These are phyloP conservation scores for Orchesella cincta DNA, from an alignment of 1,140 invertebrate genomes.

Conservation along the genomic window DNA sequence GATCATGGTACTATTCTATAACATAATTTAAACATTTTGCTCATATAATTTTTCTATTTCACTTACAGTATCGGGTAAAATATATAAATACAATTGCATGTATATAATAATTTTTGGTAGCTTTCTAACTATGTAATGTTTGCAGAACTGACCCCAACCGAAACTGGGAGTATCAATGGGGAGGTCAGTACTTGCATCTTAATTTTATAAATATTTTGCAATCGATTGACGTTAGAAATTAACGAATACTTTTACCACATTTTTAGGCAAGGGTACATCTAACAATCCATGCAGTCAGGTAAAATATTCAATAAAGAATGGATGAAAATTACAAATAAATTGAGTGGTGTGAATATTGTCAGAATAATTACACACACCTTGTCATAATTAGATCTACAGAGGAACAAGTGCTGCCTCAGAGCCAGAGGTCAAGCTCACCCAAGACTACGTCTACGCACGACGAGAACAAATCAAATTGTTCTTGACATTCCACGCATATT, in stretches of 20 bases:
- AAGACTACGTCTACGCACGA: slow-evolving; percentile 64
- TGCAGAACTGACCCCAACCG: slow-evolving; percentile 70
- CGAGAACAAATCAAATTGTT: slow-evolving; percentile 68
- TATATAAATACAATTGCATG: no score
- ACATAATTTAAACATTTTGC: no score
- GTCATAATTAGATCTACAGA: slow-evolving; percentile 77
- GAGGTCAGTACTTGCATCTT: slow-evolving; percentile 61
- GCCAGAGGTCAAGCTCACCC: slow-evolving; percentile 78
- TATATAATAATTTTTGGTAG: no score
- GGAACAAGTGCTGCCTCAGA: slow-evolving; percentile 85
- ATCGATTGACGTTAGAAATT: neutral
- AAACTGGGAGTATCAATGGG: slow-evolving; percentile 78
- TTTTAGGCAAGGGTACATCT: slow-evolving; percentile 65
- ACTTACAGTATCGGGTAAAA: no score
- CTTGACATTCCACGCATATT: slow-evolving; percentile 83
- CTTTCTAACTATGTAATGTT: no score
- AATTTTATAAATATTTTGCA: no score
- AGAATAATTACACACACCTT: no score
- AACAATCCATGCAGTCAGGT: slow-evolving; percentile 80
- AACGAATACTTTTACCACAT: neutral
- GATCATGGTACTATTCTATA: neutral
- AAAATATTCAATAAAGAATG: neutral
- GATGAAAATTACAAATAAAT: neutral
- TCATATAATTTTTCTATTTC: no score
- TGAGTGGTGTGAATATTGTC: neutral